Percentiles rank a stretch among this genome's conserved stretches.
Evolutionary conservation across 30 jellyfish, hydroid and myxozoan genomes (phyloP).

Genomic region (Nemopilema nomurai): DNA sequence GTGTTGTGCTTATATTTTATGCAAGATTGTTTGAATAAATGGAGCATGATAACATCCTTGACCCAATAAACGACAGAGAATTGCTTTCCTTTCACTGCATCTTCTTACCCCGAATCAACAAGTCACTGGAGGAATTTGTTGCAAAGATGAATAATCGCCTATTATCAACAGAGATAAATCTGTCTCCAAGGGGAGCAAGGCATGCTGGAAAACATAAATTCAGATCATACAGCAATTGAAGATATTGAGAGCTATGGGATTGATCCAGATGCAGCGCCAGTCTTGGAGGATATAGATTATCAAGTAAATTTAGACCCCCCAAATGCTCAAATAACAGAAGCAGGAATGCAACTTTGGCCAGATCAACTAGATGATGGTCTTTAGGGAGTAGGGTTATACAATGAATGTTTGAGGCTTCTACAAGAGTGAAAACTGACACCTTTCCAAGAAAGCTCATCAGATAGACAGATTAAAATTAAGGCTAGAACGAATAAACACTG

Average conservation of each 20-base stretch:
- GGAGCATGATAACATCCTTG: conserved; percentile 19
- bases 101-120: conserved; percentile 26
- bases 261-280: conserved; percentile 34
- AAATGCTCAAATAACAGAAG: background rate
- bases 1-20: conserved; percentile 4
- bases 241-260: conserved; percentile 24
- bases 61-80: conserved; percentile 51
- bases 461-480: no score
- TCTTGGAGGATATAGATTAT: conserved; percentile 22
- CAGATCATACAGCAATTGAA: conserved; percentile 27
- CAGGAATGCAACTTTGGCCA: conserved; percentile 1
- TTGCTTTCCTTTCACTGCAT: conserved; percentile 35
- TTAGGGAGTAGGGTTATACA: no score
- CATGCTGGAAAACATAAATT: conserved; percentile 2
- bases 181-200: conserved; percentile 42
- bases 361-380: no score
- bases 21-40: conserved; percentile 14
- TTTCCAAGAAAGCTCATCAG: no score
- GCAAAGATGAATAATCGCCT: conserved; percentile 52
- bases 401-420: no score
- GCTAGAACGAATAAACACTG: no score
- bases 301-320: conserved; percentile 29
- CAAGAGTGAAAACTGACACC: no score
- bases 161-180: conserved; percentile 5
- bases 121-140: conserved; percentile 3